Base-by-base conservation (phyloP, 1,140 invertebrate genomes). In the Drosophila nebulosa region DNA sequence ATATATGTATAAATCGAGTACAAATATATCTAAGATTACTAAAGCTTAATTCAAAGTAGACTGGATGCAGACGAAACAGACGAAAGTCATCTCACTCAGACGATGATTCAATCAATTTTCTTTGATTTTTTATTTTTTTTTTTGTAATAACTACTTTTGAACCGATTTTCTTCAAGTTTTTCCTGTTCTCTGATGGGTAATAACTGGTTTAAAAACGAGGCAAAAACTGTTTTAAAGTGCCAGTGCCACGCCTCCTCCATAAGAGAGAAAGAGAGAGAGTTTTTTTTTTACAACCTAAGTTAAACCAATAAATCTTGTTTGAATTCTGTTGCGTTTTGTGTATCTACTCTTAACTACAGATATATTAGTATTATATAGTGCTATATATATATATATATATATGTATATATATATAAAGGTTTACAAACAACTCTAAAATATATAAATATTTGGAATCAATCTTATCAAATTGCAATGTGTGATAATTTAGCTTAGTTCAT, bases 391-490 rank as follows among this genome's bases (percentile, higher is more conserved):
- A 57, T 36, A 32, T 61, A 61, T 66, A 61, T 35, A 50, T 32
- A 52, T 46, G 2, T n/a, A 58, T 27, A 27, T 2, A 27, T 27
- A 30, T 30, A 30, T 30, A 30, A 30, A 30, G 27, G 55, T 16
- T 36, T 50, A 24, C 32, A 74, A 69, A 62, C 35, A 74, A 62
- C 22, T 52, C 36, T 51, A 57, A 9, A 80, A 80, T 77, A 78
- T 78, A 32, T 30, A 32, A n/a, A n/a, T n/a, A n/a, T n/a, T n/a
- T 32, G 10, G 78, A 83, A 81, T 78, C 79, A 85, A 85, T 88
- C 78, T 85, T 68, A 64, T 81, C 64, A 68, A 74, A 66, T 85
- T 71, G 70, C 69, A 74, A 59, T 74, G 27, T 75, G 78, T 83
- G 78, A 86, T 88, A 81, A 81, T 55, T 69, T 53, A 7, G 39